Evolutionary conservation across 2,797 vertebrate species (phyloP).

Genomic region (Anabas testudineus): DNA sequence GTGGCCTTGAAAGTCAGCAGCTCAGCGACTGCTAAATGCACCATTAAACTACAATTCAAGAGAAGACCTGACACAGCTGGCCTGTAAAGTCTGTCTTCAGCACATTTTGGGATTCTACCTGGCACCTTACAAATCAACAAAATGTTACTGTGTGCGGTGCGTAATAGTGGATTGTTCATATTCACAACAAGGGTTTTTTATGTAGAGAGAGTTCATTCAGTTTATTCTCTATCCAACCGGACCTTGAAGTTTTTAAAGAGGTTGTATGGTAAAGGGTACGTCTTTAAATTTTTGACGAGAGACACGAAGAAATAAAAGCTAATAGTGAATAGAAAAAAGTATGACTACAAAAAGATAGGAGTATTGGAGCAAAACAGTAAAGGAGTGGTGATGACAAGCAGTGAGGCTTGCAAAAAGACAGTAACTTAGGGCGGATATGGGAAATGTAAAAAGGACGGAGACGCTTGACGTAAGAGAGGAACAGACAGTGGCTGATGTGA

Average conservation of each 20-base stretch:
- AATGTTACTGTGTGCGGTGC: neutral
- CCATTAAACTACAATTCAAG: constrained; percentile 18
- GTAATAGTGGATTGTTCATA: neutral
- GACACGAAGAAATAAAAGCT: neutral
- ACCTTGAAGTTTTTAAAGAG: neutral
- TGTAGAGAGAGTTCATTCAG: neutral
- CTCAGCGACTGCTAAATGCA: constrained; percentile 7
- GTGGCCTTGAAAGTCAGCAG: constrained; percentile 14
- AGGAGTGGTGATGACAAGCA: neutral
- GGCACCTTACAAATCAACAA: neutral
- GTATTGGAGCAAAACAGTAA: neutral
- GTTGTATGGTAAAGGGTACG: neutral
- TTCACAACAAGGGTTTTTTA: neutral
- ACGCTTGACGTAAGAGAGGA: constrained; percentile 13
- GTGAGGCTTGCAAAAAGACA: neutral
- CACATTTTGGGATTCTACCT: constrained; percentile 4
- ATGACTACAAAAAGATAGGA: neutral
- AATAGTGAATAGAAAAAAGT: neutral
- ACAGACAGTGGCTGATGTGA: constrained; percentile 17
- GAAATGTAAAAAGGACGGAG: neutral
- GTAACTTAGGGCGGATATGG: neutral
- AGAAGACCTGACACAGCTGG: neutral
- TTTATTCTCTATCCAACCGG: neutral
- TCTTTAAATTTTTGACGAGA: neutral
- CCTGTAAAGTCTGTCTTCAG: constrained; percentile 18